phyloP scores from a whole-genome alignment of 1,140 invertebrate genomes.

The Carposina sasakii region DNA sequence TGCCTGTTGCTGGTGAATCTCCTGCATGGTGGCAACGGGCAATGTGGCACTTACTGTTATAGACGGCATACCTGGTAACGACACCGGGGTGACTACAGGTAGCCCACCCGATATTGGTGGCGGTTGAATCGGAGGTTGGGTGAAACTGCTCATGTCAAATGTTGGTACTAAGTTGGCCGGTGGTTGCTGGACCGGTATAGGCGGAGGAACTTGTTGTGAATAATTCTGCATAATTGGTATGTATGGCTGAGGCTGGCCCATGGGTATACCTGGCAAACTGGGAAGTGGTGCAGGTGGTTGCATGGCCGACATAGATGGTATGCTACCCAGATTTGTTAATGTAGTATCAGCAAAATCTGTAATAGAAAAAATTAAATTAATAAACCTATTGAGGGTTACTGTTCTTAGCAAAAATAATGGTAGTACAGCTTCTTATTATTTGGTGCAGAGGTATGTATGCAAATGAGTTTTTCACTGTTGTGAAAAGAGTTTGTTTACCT shows the following conservation, averaged over 20 bases:
- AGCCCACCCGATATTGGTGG: constrained; percentile 53
- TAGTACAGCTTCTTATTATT: too few species aligned
- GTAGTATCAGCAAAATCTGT: constrained; percentile 63
- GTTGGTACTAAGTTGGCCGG: constrained; percentile 57
- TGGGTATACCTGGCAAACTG: constrained; percentile 76
- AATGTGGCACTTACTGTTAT: constrained; percentile 85
- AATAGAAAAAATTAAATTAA: constrained; percentile 29
- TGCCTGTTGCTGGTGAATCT: constrained; percentile 61
- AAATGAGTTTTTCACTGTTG: too few species aligned
- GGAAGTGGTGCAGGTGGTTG: constrained; percentile 68
- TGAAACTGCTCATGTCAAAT: constrained; percentile 61
- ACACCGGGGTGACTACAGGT: constrained; percentile 78
- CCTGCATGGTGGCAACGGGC: constrained; percentile 70
- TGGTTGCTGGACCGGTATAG: constrained; percentile 15
- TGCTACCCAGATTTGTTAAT: constrained; percentile 61
- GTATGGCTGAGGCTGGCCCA: constrained; percentile 71
- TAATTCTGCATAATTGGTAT: constrained; percentile 70
- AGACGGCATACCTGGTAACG: constrained; percentile 84
- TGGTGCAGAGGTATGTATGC: too few species aligned
- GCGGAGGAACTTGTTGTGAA: constrained; percentile 37
- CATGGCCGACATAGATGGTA: constrained; percentile 60
- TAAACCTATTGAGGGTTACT: too few species aligned
- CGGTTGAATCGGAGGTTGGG: constrained; percentile 40
- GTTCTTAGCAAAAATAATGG: too few species aligned
- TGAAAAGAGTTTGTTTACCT: too few species aligned